A percentile compares a stretch with the other conserved stretches of the same genome.
Evolutionary conservation across 2,888 invertebrate genomes (phyloP).

Genomic region (Lacanobia wlatinum): DNA sequence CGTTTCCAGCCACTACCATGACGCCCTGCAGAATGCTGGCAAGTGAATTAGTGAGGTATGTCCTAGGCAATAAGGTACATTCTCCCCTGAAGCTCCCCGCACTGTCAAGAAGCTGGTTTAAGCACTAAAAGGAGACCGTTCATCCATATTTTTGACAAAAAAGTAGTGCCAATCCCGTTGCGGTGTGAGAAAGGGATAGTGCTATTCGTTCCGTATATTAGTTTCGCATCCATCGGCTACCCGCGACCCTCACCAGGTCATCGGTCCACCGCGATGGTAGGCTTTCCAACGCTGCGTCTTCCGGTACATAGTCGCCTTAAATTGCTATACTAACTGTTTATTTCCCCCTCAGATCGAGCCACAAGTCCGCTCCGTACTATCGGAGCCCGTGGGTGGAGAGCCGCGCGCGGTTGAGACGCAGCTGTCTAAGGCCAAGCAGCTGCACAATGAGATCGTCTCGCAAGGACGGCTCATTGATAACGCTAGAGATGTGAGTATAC

Average conservation of each 20-base stretch:
- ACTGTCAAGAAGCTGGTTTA: not conserved
- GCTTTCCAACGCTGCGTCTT: no score
- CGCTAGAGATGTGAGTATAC: slow-evolving; percentile 92
- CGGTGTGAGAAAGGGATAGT: no score
- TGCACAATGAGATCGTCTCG: slow-evolving; percentile 96
- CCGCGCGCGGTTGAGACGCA: slow-evolving; percentile 97
- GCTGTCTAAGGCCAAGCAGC: slow-evolving; percentile 94
- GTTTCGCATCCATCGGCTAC: no score
- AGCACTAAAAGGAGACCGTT: no score
- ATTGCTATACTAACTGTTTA: not conserved
- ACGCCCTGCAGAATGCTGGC: slow-evolving; percentile 95
- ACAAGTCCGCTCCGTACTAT: slow-evolving; percentile 93
- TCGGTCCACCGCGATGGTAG: no score
- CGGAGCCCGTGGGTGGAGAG: slow-evolving; percentile 96
- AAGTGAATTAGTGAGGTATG: slow-evolving; percentile 94
- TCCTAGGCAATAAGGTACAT: not conserved
- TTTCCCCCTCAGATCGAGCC: slow-evolving; percentile 90
- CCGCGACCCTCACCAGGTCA: no score
- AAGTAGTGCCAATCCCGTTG: no score
- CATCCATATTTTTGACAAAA: no score
- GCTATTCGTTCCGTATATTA: no score
- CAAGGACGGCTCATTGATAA: slow-evolving; percentile 96
- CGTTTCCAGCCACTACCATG: slow-evolving; percentile 92
- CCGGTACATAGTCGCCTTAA: no score
- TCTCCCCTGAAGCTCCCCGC: not conserved